Evolutionary conservation across 2,113 vertebrate species (phyloP), one percentile per base, ranked within the genome.

Genomic region (Phalacrocorax aristotelis): DNA sequence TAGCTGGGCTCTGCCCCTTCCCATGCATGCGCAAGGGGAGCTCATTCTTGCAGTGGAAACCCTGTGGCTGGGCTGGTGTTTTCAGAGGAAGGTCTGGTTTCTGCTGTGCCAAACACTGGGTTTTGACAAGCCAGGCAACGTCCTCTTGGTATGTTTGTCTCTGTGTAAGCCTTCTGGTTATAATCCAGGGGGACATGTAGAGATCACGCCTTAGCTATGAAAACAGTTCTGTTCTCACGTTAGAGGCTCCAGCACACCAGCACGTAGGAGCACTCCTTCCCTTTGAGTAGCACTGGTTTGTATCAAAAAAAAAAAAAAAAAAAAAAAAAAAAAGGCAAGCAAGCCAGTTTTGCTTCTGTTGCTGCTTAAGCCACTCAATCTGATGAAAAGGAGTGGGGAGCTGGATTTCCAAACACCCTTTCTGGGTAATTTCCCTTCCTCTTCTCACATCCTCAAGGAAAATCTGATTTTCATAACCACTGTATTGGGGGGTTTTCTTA

Each of bases 21-120:
- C 27, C 8, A 36, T 1, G 0, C 0, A 0, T 25, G 21, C 1
- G 11, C 30, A 62, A 65, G 27, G 16, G 34, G 21, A 83, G 15
- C 13, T 44, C 49, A 29, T 27, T 75, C 25, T 29, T 65, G 30
- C 32, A 22, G 38, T n/a, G 42, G 36, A 49, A 66, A 69, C 0
- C 3, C 32, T 25, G 51, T 3, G 15, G 32, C 48, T 57, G 65
- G 29, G 77, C 49, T 72, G 55, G 29, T 4, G 3, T 69, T 90
- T 95, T 44, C 55, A 40, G 62, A 83, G 75, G 76, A 70, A 94
- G 42, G 20, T 74, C 62, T 97, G 76, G 8, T 70, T 94, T 58
- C 55, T 83, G 36, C 71, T 10, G 0, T 60, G 66, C 82, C 82
- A 70, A 27, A 70, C 1, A 3, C 66, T 0, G 7, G 30, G 12